These are phyloP conservation scores for Grantiella picta DNA, from an alignment of 2,113 vertebrate genomes.

Conservation along the genomic window DNA sequence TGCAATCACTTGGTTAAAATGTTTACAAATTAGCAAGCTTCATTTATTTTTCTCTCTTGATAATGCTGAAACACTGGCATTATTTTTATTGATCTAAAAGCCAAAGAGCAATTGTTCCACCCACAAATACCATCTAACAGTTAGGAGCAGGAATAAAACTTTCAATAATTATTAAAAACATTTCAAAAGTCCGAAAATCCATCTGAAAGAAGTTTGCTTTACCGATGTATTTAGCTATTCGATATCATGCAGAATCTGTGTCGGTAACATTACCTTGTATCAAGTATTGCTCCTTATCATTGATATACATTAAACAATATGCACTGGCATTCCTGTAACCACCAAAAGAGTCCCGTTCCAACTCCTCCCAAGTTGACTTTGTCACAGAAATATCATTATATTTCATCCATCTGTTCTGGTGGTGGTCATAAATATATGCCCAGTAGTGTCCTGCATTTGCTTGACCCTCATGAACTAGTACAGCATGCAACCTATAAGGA, in stretches of 20 bases:
- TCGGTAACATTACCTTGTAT: slow-evolving; percentile 84
- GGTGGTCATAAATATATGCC: slow-evolving; percentile 95
- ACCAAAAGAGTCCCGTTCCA: slow-evolving; percentile 95
- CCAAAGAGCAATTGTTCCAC: not conserved
- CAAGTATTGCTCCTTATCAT: slow-evolving; percentile 93
- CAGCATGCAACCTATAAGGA: slow-evolving; percentile 94
- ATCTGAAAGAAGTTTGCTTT: not conserved
- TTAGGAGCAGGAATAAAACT: not conserved
- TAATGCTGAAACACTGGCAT: not conserved
- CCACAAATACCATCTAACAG: not conserved
- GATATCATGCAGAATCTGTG: not conserved
- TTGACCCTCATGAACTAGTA: slow-evolving; percentile 97
- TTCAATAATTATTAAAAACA: not conserved
- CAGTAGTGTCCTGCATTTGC: slow-evolving; percentile 98
- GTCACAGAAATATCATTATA: slow-evolving; percentile 98
- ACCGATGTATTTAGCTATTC: not conserved
- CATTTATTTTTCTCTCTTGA: not conserved
- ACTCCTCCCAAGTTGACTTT: slow-evolving; percentile 96
- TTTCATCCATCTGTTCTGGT: slow-evolving; percentile 95
- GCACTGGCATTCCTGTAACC: slow-evolving; percentile 97
- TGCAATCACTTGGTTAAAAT: not conserved
- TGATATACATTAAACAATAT: slow-evolving; percentile 99
- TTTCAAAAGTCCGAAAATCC: not conserved
- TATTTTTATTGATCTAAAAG: not conserved
- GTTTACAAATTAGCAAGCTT: not conserved